Evolutionary conservation across 1,140 invertebrate genomes (phyloP).

Genomic region (Parapsyche elsis): DNA sequence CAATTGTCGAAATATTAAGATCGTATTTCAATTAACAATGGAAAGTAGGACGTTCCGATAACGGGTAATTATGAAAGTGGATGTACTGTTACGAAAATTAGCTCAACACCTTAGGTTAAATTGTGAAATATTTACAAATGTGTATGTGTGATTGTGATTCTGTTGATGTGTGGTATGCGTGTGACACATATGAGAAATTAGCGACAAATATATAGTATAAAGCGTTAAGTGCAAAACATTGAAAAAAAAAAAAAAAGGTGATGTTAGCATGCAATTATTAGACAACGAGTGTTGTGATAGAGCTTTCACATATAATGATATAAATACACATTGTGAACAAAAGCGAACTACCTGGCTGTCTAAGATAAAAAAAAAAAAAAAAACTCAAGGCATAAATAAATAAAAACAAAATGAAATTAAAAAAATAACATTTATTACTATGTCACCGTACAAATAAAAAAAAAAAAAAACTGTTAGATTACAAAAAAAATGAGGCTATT

Average conservation of each 20-base stretch:
- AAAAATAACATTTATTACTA: constrained; percentile 56
- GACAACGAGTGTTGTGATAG: neutral
- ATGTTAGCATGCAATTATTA: constrained; percentile 27
- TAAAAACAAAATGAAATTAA: constrained; percentile 55
- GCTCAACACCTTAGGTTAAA: too few relatives aligned
- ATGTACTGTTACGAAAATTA: too few relatives aligned
- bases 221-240: constrained; percentile 38
- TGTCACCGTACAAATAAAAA: constrained; percentile 55
- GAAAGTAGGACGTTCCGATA: too few relatives aligned
- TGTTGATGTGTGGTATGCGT: neutral
- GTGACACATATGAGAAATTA: constrained; percentile 6
- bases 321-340: constrained; percentile 14
- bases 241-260: neutral
- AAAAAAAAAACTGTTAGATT: constrained; percentile 55
- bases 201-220: constrained; percentile 1
- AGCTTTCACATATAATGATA: neutral
- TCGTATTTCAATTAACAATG: too few relatives aligned
- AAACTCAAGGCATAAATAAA: constrained; percentile 52
- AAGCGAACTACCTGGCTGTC: constrained; percentile 22
- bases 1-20: too few relatives aligned
- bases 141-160: too few relatives aligned
- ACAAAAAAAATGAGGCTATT: constrained; percentile 48
- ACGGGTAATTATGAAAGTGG: too few relatives aligned
- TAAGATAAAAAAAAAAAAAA: constrained; percentile 31
- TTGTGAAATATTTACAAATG: too few relatives aligned